Evolutionary conservation across 2,888 invertebrate genomes (phyloP), one percentile per base, ranked within the genome.

Genomic region (Crepidodera aurea): DNA sequence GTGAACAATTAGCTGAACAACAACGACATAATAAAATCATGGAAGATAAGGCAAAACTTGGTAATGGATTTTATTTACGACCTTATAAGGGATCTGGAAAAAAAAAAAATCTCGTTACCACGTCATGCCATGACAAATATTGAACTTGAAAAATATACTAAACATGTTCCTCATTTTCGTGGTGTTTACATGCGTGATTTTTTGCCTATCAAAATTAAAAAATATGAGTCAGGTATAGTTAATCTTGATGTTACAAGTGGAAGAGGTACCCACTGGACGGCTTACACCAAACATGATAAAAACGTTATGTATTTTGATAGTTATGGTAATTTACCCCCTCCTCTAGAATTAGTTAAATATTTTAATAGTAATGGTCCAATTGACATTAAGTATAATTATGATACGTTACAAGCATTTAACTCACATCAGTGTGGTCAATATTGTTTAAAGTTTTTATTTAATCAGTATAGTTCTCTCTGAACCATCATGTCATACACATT

Each of bases 1-100:
- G n/a, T 2, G 6, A 22, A 44, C 55, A 73, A 62, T 63, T 77
- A 37, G 60, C 67, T 13, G 78, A 80, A 69, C 68, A 63, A 18
- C 55, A 71, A 50, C 69, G 77, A 3, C 79, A 78, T 62, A 80
- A 80, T 66, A 62, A 70, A 66, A 66, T 61, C 13, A 78, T 79
- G 76, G 79, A 80, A 72, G n/a, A n/a, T n/a, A n/a, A n/a, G n/a
- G 66, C 73, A 42, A 75, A 77, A 34, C 15, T 7, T 7, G 76
- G 74, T 18, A 51, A 77, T 22, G 77, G 51, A 56, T n/a, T n/a
- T n/a, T n/a, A n/a, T n/a, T n/a, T n/a, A n/a, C n/a, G n/a, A n/a
- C n/a, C n/a, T 25, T 27, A n/a, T 71, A 13, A 69, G 69, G 63
- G 46, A 72, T 34, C 2, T 2, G 12, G 4, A 2, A 44, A 4